phyloP scores from a whole-genome alignment of 2,113 vertebrate species.

The Zeus faber region DNA sequence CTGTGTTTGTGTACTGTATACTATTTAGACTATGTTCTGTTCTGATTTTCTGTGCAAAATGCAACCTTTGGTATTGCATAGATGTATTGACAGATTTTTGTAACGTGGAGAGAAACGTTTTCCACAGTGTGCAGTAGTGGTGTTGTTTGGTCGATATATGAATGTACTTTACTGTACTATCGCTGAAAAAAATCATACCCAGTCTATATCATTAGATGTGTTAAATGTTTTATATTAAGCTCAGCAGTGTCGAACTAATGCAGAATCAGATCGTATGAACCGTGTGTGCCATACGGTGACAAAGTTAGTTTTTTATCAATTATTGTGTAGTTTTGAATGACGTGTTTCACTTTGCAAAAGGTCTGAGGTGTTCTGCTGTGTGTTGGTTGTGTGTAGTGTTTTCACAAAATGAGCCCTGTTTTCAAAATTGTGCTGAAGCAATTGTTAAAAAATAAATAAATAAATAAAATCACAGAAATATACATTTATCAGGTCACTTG shows the following conservation, averaged over 20 bases:
- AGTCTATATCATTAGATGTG: background rate
- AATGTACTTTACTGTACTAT: background rate
- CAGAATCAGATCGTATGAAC: slow-evolving; percentile 3
- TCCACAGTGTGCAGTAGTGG: background rate
- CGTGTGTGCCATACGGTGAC: background rate
- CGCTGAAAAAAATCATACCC: background rate
- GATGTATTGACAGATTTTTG: background rate
- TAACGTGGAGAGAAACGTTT: background rate
- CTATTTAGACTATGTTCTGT: background rate
- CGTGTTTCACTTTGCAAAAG: too few species aligned
- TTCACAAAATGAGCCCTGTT: background rate
- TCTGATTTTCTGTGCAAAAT: background rate
- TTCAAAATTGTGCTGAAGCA: too few species aligned
- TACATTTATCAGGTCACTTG: slow-evolving; percentile 38
- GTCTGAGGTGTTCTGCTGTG: too few species aligned
- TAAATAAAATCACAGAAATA: too few species aligned
- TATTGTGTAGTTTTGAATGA: background rate
- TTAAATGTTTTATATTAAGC: background rate
- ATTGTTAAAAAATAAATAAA: background rate
- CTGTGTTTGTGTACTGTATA: too few species aligned
- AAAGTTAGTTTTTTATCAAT: background rate
- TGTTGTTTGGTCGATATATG: background rate
- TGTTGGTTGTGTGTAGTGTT: background rate
- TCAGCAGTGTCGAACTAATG: background rate
- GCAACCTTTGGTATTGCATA: background rate